phyloP scores from a whole-genome alignment of 2,797 vertebrate species.

The Peromyscus nudipes region DNA sequence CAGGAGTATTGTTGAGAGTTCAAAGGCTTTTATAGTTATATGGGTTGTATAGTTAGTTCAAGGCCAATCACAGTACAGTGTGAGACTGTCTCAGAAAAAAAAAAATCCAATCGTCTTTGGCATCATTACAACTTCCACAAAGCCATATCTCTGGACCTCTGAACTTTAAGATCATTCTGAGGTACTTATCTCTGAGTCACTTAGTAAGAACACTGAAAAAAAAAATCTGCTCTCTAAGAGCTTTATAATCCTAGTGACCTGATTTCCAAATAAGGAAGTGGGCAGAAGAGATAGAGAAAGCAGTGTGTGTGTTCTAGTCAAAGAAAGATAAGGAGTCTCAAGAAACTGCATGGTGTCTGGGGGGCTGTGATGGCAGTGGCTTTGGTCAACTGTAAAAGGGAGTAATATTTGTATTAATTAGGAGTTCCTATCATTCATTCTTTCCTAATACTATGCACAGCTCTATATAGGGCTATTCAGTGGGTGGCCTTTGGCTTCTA shows the following conservation, averaged over 20 bases:
- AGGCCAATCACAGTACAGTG: background rate
- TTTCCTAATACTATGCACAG: background rate
- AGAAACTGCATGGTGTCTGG: background rate
- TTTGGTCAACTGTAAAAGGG: background rate
- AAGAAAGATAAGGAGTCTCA: background rate
- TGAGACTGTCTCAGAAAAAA: background rate
- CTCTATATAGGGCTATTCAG: background rate
- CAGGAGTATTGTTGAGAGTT: background rate
- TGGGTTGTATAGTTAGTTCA: background rate
- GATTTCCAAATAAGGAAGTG: background rate
- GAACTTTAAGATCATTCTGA: conserved; percentile 9
- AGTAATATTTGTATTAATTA: background rate
- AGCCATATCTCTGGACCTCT: background rate
- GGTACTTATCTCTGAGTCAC: conserved; percentile 15
- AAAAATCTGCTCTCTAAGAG: background rate
- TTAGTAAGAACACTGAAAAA: conserved; percentile 18
- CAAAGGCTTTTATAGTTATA: rapidly evolving
- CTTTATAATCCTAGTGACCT: background rate
- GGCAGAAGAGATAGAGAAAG: background rate
- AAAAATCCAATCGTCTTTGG: background rate
- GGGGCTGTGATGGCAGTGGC: background rate
- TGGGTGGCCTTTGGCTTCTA: background rate
- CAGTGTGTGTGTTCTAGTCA: background rate
- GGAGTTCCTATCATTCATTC: background rate
- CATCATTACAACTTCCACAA: background rate